A percentile compares a stretch with the other conserved stretches of the same genome.
phyloP scores from a whole-genome alignment of 2,888 invertebrate genomes.

The Cordilura impudica region DNA sequence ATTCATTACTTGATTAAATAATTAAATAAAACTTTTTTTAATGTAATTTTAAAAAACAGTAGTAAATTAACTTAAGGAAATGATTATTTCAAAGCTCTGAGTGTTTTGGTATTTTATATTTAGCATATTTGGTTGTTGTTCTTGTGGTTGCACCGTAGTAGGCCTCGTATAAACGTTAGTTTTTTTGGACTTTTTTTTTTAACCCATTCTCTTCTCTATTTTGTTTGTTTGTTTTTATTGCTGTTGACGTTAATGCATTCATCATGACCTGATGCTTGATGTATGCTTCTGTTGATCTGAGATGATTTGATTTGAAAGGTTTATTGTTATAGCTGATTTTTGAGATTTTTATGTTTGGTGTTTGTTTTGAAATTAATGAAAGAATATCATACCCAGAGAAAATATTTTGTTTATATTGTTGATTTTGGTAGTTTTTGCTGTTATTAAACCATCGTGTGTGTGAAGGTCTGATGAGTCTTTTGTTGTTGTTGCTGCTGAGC shows the following conservation, averaged over 20 bases:
- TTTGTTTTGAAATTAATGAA: neutral
- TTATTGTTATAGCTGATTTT: slow-evolving; percentile 22
- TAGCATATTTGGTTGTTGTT: slow-evolving; percentile 18
- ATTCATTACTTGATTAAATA: too few species aligned
- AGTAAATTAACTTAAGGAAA: too few species aligned
- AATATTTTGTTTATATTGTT: slow-evolving; percentile 2
- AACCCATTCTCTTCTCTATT: neutral
- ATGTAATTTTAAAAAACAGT: too few species aligned
- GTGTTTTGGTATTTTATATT: slow-evolving; percentile 4
- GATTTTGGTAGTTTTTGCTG: slow-evolving; percentile 1
- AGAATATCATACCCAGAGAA: slow-evolving; percentile 12
- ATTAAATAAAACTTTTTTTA: too few species aligned
- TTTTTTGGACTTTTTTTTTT: slow-evolving; percentile 2
- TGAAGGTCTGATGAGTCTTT: slow-evolving; percentile 59
- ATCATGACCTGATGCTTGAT: neutral
- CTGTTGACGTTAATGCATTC: neutral
- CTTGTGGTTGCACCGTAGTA: slow-evolving; percentile 42
- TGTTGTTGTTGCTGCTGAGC: slow-evolving; percentile 36
- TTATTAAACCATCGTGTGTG: slow-evolving; percentile 70
- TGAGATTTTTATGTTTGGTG: slow-evolving; percentile 7
- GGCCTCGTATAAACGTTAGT: neutral
- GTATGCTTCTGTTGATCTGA: neutral
- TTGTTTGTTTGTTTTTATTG: neutral
- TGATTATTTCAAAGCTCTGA: neutral
- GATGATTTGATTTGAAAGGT: slow-evolving; percentile 41